Evolutionary conservation across 2,797 vertebrate genomes (phyloP).

Genomic region (Lithobates pipiens): DNA sequence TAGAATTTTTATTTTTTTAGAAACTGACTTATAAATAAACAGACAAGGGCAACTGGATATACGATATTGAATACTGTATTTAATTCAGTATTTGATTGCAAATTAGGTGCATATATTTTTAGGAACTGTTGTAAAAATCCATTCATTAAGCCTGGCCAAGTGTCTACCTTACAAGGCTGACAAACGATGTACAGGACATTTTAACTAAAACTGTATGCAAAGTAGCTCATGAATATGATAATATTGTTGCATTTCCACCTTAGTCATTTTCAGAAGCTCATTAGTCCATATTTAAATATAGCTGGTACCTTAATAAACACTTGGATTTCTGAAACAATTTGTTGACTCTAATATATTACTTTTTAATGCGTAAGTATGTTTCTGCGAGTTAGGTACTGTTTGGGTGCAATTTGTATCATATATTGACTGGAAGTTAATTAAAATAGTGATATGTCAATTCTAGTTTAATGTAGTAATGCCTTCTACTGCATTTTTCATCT

Average conservation of each 20-base stretch:
- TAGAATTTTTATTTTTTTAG: not conserved
- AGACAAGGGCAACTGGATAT: not conserved
- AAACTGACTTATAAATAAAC: slow-evolving; percentile 6
- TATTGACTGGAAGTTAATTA: not conserved
- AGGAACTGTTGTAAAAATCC: slow-evolving; percentile 20
- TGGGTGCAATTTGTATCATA: not conserved
- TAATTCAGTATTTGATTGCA: slow-evolving; percentile 25
- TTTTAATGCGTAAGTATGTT: not conserved
- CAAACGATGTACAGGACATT: slow-evolving; percentile 30
- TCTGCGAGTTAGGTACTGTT: not conserved
- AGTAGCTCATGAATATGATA: slow-evolving; percentile 52
- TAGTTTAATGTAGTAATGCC: not conserved
- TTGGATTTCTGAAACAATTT: not conserved
- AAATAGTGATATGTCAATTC: not conserved
- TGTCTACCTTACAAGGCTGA: slow-evolving; percentile 19
- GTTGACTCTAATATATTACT: not conserved
- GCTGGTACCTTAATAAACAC: not conserved
- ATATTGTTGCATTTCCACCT: slow-evolving; percentile 25
- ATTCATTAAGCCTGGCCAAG: slow-evolving; percentile 37
- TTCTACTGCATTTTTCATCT: not conserved
- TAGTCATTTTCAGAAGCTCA: slow-evolving; percentile 28
- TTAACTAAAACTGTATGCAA: slow-evolving; percentile 42
- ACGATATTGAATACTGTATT: not conserved
- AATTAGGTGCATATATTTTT: slow-evolving; percentile 15
- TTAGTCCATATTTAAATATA: slow-evolving; percentile 31